These are phyloP conservation scores for Bubo bubo DNA, from an alignment of 2,113 vertebrate species.

Conservation along the genomic window DNA sequence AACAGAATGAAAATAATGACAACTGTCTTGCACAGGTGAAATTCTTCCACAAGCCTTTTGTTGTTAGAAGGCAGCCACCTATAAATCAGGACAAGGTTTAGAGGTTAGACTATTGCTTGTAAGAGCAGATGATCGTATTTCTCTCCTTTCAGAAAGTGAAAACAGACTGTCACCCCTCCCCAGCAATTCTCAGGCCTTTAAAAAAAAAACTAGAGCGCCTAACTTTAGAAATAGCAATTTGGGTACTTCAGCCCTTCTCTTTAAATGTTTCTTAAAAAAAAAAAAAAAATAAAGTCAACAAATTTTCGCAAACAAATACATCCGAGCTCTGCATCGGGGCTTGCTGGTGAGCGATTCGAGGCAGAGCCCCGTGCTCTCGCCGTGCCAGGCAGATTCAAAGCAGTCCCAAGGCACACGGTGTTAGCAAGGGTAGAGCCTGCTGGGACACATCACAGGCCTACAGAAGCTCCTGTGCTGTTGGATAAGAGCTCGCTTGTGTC, in stretches of 20 bases:
- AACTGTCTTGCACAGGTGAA: fast-evolving
- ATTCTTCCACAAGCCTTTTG: background rate
- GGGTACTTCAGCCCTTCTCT: background rate
- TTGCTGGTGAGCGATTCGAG: background rate
- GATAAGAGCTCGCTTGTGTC: background rate
- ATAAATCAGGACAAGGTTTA: background rate
- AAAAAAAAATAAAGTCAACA: background rate
- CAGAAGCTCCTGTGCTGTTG: background rate
- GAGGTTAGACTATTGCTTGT: background rate
- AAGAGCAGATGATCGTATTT: background rate
- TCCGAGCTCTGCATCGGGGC: fast-evolving
- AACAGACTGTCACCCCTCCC: background rate
- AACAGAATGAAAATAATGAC: background rate
- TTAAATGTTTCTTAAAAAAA: background rate
- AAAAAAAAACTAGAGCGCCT: background rate
- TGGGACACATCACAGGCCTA: background rate
- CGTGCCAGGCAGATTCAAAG: background rate
- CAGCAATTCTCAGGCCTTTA: background rate
- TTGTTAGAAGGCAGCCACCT: background rate
- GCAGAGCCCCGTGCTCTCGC: background rate
- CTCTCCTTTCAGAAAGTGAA: background rate
- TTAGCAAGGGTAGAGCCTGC: background rate
- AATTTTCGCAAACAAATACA: background rate
- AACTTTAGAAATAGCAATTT: background rate
- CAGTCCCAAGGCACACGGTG: fast-evolving